phyloP scores from a whole-genome alignment of 1,140 invertebrate species.

The Triops cancriformis region DNA sequence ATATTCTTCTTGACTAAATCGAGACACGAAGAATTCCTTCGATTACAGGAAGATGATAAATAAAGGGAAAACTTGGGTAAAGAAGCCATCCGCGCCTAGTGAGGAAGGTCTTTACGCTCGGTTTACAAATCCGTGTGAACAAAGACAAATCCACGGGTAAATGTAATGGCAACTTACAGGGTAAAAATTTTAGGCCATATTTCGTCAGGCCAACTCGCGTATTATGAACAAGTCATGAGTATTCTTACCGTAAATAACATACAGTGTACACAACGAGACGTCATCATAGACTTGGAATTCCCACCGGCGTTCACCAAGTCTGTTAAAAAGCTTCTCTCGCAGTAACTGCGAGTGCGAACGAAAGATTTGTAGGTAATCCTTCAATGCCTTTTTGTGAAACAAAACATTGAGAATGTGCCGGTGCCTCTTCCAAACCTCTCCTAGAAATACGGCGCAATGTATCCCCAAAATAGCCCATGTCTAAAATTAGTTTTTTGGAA shows the following conservation, averaged over 20 bases:
- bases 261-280: neutral
- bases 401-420: neutral
- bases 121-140: too few relatives aligned
- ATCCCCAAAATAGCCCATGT: neutral
- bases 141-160: too few relatives aligned
- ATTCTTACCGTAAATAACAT: neutral
- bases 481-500: neutral
- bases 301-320: neutral
- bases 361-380: neutral
- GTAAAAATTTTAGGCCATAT: too few relatives aligned
- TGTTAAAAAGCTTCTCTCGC: neutral
- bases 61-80: too few relatives aligned
- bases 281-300: neutral
- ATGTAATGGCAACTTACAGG: too few relatives aligned
- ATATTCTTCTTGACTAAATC: too few relatives aligned
- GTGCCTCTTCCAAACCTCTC: neutral
- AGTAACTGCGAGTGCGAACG: neutral
- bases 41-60: too few relatives aligned
- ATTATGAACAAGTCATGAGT: too few relatives aligned
- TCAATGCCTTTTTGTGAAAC: slow-evolving; percentile 6
- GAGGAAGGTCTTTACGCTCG: too few relatives aligned
- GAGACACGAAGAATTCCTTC: too few relatives aligned
- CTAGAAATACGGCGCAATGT: neutral
- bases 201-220: too few relatives aligned
- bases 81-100: too few relatives aligned